Base-by-base conservation (phyloP, 2,888 invertebrate genomes). In the Galerucella nymphaeae region DNA sequence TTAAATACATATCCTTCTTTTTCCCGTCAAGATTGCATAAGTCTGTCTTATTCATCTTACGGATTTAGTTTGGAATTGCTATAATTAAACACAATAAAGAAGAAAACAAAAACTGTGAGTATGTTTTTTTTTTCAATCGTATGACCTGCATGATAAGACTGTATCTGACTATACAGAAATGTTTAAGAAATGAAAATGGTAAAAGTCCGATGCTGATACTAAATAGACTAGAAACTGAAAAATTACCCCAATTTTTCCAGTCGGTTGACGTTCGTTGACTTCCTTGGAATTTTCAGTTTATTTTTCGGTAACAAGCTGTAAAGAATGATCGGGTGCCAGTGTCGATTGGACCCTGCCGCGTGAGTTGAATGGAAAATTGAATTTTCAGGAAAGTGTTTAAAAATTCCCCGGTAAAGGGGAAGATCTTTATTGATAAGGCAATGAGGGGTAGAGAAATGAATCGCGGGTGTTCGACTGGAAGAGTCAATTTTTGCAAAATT, bases 261-360 rank as follows among this genome's bases (percentile, higher is more conserved):
- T 48, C 66, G 66, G 75, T 71, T 73, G 72, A 70, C 50, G n/a
- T 65, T 38, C 67, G 58, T 62, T 18, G 61, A 68, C 64, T 73
- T 73, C 69, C 71, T 70, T 67, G 70, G 65, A 75, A 77, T 75
- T 75, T 74, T 72, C 74, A 73, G 74, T 76, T 76, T 71, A 73
- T 75, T 70, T 68, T 73, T 70, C 77, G 74, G 77, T 77, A 77
- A 77, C 75, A 75, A 74, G 77, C 71, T 71, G 75, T 75, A 71
- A 76, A 74, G 71, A 76, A 75, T 75, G 76, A 76, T 75, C 75
- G 58, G 73, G 72, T 74, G 70, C 67, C 71, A 72, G 65, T 67
- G 67, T 72, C 67, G 64, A 72, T 72, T 70, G 70, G 70, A 45
- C 48, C 63, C 20, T 45, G 50, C 62, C 53, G 70, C 70, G 70